Conservation (phyloP, 2,888 invertebrate species). For the Scaptomyza caliginosa region DNA sequence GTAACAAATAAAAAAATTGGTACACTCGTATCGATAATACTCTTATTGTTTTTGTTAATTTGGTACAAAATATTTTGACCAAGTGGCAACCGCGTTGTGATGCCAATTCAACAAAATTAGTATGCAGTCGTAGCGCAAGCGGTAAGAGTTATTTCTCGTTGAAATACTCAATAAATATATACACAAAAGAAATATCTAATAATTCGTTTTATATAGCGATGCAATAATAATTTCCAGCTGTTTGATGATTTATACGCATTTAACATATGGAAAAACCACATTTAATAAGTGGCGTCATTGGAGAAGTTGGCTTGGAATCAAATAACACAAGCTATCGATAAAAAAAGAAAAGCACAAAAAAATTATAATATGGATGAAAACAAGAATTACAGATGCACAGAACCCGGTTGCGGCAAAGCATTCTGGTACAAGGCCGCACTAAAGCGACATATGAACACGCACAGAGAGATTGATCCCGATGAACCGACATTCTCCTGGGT, state of each 20-base stretch:
- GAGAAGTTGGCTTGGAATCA: background rate
- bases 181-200: background rate
- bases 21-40: too few relatives aligned
- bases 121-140: background rate
- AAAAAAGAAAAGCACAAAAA: background rate
- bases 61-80: background rate
- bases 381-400: slow-evolving; percentile 26
- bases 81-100: background rate
- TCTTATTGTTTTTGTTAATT: too few relatives aligned
- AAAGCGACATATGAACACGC: slow-evolving; percentile 28
- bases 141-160: background rate
- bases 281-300: slow-evolving; percentile 1
- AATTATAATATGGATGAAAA: slow-evolving; percentile 39
- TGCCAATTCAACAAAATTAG: background rate
- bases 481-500: slow-evolving; percentile 14
- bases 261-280: background rate
- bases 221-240: background rate
- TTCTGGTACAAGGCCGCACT: slow-evolving; percentile 50
- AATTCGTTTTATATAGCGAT: background rate
- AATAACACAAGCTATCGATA: background rate
- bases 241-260: background rate
- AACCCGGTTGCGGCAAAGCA: slow-evolving; percentile 35
- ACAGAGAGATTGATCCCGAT: slow-evolving; percentile 26
- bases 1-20: background rate
- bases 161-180: background rate